Evolutionary conservation across 1,140 invertebrate species (phyloP).

Genomic region (Bombus cullumanus): DNA sequence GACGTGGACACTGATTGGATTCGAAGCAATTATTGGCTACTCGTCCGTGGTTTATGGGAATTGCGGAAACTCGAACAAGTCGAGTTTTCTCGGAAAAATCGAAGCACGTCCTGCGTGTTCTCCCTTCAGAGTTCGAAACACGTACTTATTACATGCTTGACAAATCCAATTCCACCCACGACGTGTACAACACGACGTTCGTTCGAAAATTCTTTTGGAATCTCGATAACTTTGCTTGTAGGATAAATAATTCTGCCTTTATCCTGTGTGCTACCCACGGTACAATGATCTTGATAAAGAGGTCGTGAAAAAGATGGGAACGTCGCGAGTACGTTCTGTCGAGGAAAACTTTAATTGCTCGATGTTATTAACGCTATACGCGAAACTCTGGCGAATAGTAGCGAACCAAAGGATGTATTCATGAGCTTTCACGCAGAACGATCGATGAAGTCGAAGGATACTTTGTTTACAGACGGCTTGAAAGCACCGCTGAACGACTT

Average conservation of each 20-base stretch:
- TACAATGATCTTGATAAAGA: background rate
- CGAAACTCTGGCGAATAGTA: background rate
- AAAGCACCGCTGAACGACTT: background rate
- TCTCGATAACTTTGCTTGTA: background rate
- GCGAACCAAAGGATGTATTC: no score
- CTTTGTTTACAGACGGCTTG: slow-evolving; percentile 7
- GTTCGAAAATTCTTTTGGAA: background rate
- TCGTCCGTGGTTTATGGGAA: background rate
- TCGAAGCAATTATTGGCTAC: slow-evolving; percentile 17
- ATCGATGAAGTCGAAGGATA: slow-evolving; percentile 16
- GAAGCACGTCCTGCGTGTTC: background rate
- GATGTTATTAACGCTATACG: background rate
- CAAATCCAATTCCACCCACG: background rate
- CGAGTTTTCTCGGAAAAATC: background rate
- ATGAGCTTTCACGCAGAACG: background rate
- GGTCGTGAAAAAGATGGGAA: no score
- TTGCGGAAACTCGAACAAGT: background rate
- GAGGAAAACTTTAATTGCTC: background rate
- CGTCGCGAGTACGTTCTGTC: background rate
- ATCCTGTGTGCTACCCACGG: background rate
- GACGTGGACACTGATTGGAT: slow-evolving; percentile 1
- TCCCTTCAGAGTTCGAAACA: background rate
- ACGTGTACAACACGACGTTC: background rate
- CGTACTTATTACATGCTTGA: background rate
- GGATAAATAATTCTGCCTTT: background rate